These are phyloP conservation scores for Onthophagus sagittarius DNA, from an alignment of 2,888 invertebrate genomes.

Conservation along the genomic window DNA sequence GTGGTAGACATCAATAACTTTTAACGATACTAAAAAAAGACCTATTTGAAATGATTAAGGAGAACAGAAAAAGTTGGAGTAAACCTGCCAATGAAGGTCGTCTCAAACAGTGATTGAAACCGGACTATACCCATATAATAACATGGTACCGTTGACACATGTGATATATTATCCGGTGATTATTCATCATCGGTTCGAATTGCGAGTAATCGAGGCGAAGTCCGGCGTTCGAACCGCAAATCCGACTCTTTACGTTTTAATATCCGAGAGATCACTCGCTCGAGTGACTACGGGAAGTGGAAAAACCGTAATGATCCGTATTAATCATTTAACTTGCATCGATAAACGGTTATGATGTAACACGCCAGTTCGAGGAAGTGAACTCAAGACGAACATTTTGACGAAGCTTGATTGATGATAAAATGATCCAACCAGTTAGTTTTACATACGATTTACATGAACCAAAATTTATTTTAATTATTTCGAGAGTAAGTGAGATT, in stretches of 20 bases:
- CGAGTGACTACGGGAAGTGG: not conserved
- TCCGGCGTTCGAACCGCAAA: not conserved
- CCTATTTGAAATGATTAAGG: not conserved
- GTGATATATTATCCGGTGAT: conserved; percentile 8
- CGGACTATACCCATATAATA: not conserved
- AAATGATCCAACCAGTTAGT: not conserved
- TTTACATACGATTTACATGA: not conserved
- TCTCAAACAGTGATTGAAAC: conserved; percentile 11
- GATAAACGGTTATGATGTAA: not conserved
- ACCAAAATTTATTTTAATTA: not conserved
- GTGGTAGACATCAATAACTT: not conserved
- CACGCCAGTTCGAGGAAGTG: not conserved
- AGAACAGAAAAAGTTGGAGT: not conserved
- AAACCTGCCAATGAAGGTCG: conserved; percentile 6
- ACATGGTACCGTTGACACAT: conserved; percentile 4
- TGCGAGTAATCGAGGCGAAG: not conserved
- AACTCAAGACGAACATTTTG: not conserved
- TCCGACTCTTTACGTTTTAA: not conserved
- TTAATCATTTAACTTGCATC: not conserved
- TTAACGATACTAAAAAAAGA: not conserved
- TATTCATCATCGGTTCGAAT: conserved; percentile 12
- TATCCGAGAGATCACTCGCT: not conserved
- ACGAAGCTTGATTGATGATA: not conserved
- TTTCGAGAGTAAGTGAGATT: not conserved
- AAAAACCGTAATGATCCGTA: not conserved